Base-by-base conservation (phyloP, 2,113 vertebrate genomes). In the Fregetta grallaria region DNA sequence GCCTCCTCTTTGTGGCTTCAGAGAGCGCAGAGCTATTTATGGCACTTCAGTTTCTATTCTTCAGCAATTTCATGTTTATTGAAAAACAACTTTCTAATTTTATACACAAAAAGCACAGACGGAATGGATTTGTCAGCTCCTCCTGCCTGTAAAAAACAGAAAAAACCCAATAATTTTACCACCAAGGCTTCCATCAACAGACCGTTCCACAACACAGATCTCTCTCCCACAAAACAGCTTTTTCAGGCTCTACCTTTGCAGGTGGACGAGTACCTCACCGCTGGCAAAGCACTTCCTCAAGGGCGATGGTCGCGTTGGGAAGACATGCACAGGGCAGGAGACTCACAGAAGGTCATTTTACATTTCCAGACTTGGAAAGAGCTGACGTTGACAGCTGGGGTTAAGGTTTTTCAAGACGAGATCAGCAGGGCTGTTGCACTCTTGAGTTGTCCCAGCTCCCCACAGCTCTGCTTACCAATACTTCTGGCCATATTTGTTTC, bases 1-100 rank as follows among this genome's bases (percentile, higher is more conserved):
- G 75, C 21, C 83, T 72, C 49, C 66, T 89, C 94, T 96, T 95
- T 96, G 94, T 95, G 93, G 55, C 86, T 79, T 68, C 76, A 89
- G 52, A 93, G 62, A 76, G 29, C 55, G 73, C 90, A 45, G 42
- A 0, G 7, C 92, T 97, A 92, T 96, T 94, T 97, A 58, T 44
- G 82, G 90, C 67, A 40, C 66, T 85, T 71, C 52, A 6, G 74
- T 89, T 96, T 76, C 79, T 95, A 23, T 88, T 93, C 76, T 94
- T 88, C 66, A 82, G 89, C 21, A 90, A 80, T 90, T 85, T 90
- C 71, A 90, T 55, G 55, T 80, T 78, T 86, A 79, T 34, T 77
- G 68, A 63, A 75, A 83, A 92, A 55, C 77, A 84, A 52, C 50
- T 93, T 90, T 89, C 92, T 95, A 94, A 94, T 94, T 94, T 63